Percentiles rank a stretch among this genome's conserved stretches.
These are phyloP conservation scores for Argynnis bischoffii DNA, from an alignment of 2,888 invertebrate species.

Conservation along the genomic window DNA sequence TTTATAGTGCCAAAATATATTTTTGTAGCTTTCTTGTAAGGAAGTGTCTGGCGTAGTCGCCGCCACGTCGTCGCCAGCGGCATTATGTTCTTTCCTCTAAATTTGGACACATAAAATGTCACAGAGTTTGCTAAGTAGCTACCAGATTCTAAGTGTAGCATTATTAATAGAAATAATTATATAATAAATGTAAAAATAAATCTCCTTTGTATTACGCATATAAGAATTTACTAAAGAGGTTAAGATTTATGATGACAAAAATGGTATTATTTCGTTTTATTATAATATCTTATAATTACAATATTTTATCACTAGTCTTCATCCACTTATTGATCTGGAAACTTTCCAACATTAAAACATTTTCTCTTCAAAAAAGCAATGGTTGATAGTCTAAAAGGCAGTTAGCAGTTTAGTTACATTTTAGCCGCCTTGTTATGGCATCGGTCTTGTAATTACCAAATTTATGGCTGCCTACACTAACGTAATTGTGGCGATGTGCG, in stretches of 20 bases:
- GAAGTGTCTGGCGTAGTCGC: slow-evolving; percentile 59
- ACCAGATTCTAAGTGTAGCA: background rate
- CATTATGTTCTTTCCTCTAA: slow-evolving; percentile 49
- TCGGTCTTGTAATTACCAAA: slow-evolving; percentile 76
- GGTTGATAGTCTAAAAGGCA: background rate
- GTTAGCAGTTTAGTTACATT: slow-evolving; percentile 49
- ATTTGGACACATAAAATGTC: slow-evolving; percentile 48
- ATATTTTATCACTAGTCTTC: no score
- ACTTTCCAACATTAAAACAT: background rate
- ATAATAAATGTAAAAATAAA: background rate
- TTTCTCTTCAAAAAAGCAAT: background rate
- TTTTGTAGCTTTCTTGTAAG: slow-evolving; percentile 64
- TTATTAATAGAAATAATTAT: background rate
- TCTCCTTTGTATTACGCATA: no score
- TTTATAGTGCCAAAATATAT: slow-evolving; percentile 65
- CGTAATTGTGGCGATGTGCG: slow-evolving; percentile 72
- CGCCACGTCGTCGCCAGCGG: slow-evolving; percentile 63
- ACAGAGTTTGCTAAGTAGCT: slow-evolving; percentile 30
- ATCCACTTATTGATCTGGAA: no score
- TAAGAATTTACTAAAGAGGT: no score
- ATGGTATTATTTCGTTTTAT: no score
- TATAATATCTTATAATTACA: no score
- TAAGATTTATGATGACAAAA: no score
- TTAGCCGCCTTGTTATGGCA: slow-evolving; percentile 64
- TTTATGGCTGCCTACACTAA: slow-evolving; percentile 77